phyloP scores from a whole-genome alignment of 1,140 invertebrate genomes.

The Olivierus martensii region DNA sequence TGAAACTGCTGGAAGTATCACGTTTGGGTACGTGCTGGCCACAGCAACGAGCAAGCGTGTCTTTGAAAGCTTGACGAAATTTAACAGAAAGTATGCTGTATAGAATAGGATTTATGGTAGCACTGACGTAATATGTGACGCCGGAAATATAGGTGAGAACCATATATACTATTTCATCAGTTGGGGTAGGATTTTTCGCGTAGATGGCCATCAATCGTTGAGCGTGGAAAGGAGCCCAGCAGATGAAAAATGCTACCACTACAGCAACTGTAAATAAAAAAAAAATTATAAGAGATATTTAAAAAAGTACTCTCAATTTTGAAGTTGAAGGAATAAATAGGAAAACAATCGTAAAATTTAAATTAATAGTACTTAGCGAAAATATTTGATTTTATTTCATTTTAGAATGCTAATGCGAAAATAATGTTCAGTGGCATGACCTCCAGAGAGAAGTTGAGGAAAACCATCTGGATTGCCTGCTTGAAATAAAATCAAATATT shows the following conservation, averaged over 20 bases:
- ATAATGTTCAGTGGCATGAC: no score
- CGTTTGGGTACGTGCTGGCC: not conserved
- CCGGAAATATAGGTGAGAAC: conserved; percentile 58
- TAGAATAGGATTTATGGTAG: conserved; percentile 64
- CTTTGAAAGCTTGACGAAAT: conserved; percentile 66
- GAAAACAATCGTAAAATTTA: no score
- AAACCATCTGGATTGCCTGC: no score
- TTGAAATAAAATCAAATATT: no score
- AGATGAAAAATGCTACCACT: conserved; percentile 82
- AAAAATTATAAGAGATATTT: no score
- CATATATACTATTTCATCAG: conserved; percentile 43
- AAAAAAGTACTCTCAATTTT: no score
- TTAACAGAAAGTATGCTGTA: conserved; percentile 67
- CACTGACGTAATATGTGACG: conserved; percentile 62
- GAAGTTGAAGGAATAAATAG: no score
- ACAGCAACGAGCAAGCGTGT: conserved; percentile 18
- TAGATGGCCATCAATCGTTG: conserved; percentile 49
- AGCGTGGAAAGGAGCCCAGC: conserved; percentile 88
- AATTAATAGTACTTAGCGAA: no score
- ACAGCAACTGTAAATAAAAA: conserved; percentile 56
- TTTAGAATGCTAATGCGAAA: no score
- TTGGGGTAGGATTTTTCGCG: conserved; percentile 35
- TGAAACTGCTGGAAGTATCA: no score
- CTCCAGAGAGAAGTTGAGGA: no score
- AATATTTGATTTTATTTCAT: no score